Conservation (phyloP, 2,797 vertebrate species). For the Mus minutoides region DNA sequence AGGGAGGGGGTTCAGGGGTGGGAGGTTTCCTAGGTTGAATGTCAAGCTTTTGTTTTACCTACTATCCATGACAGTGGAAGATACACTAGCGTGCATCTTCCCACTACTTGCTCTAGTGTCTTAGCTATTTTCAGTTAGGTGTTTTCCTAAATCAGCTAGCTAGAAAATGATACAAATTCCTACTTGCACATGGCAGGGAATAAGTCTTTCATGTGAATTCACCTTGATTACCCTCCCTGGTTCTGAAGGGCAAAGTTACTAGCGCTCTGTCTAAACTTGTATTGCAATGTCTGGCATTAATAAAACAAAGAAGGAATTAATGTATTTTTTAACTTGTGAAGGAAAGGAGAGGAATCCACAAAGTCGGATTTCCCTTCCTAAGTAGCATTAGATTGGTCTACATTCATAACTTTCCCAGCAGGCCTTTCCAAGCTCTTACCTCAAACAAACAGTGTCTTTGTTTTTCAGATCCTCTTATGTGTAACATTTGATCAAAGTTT, state of each 20-base stretch:
- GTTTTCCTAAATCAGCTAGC: not conserved
- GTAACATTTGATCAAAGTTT: conserved; percentile 86
- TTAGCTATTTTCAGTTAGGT: not conserved
- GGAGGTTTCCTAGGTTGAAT: not conserved
- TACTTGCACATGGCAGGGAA: not conserved
- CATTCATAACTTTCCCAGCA: conserved; percentile 91
- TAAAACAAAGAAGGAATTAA: conserved; percentile 86
- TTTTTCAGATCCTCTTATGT: conserved; percentile 90
- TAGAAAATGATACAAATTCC: not conserved
- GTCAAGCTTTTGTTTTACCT: conserved; percentile 11
- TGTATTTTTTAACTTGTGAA: conserved; percentile 78
- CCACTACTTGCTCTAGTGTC: not conserved
- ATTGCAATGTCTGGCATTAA: conserved; percentile 83
- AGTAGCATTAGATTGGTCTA: conserved; percentile 88
- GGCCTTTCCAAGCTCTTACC: conserved; percentile 85
- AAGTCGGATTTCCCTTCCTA: conserved; percentile 87
- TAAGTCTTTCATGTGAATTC: not conserved
- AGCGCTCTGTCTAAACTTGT: conserved; percentile 84
- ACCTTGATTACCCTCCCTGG: conserved; percentile 53
- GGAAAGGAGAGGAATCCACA: conserved; percentile 70
- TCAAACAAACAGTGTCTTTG: conserved; percentile 88
- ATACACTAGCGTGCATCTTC: not conserved
- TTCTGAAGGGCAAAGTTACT: conserved; percentile 79
- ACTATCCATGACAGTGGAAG: not conserved
- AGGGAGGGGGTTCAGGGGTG: not conserved